A percentile compares a stretch with the other conserved stretches of the same genome.
phyloP scores from a whole-genome alignment of 92 coral and sea anemone genomes.

The Scolanthus callimorphus region DNA sequence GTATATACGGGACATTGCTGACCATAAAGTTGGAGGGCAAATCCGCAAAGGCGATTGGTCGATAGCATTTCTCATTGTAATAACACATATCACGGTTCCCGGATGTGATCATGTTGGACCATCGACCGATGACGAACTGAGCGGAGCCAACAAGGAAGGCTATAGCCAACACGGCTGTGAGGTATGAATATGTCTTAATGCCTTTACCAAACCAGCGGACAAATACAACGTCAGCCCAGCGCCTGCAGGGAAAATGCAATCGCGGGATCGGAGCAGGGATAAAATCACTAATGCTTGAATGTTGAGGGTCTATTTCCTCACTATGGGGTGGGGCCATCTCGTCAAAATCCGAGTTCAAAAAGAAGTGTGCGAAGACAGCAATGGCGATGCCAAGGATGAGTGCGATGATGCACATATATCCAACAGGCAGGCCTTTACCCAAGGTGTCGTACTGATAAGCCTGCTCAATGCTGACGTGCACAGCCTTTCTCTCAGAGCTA shows the following conservation, averaged over 20 bases:
- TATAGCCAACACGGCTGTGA: conserved; percentile 80
- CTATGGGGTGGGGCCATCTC: conserved; percentile 23
- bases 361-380: conserved; percentile 82
- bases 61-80: conserved; percentile 91
- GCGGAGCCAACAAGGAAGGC: conserved; percentile 92
- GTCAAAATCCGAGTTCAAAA: conserved; percentile 91
- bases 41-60: conserved; percentile 79
- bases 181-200: conserved; percentile 73
- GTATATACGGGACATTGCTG: conserved; percentile 81
- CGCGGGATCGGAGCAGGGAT: conserved; percentile 59
- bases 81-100: conserved; percentile 94
- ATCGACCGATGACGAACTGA: conserved; percentile 89
- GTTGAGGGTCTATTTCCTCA: background rate
- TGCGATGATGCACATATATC: conserved; percentile 58
- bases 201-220: conserved; percentile 80
- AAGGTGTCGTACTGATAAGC: conserved; percentile 39
- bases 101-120: conserved; percentile 85
- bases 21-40: conserved; percentile 87
- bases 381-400: conserved; percentile 64
- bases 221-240: conserved; percentile 61
- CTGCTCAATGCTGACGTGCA: conserved; percentile 43
- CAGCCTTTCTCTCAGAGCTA: conserved; percentile 30
- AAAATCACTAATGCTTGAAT: conserved; percentile 9
- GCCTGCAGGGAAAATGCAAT: conserved; percentile 44
- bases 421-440: conserved; percentile 62